These are phyloP conservation scores for Nylanderia fulva DNA, from an alignment of 1,140 invertebrate species.

Conservation along the genomic window DNA sequence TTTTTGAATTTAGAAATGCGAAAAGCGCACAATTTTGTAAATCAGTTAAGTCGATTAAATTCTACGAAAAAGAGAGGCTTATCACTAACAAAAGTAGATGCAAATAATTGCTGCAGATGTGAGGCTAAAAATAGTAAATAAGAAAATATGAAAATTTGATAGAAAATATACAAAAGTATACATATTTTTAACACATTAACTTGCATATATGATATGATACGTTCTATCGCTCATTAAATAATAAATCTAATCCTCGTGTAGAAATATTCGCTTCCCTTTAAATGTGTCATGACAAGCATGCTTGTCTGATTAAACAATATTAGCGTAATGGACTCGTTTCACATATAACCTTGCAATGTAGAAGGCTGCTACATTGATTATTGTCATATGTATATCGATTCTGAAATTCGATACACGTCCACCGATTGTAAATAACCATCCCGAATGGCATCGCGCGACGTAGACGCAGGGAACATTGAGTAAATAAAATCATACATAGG, in stretches of 20 bases:
- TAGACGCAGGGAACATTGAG: conserved; percentile 2
- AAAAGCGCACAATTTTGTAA: neutral
- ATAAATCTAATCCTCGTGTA: neutral
- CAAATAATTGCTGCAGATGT: neutral
- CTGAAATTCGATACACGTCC: conserved; percentile 34
- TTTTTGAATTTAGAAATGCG: neutral
- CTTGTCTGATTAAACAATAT: conserved; percentile 41
- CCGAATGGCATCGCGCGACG: conserved; percentile 5
- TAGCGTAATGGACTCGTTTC: neutral
- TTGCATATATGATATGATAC: neutral
- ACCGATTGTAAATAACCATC: conserved; percentile 38
- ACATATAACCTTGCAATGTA: neutral
- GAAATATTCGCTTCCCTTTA: neutral
- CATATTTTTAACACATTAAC: neutral
- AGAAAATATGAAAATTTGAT: too few species aligned
- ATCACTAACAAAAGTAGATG: neutral
- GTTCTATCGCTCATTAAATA: neutral
- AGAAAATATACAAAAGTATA: too few species aligned
- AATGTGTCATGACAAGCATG: neutral
- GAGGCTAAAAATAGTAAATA: neutral
- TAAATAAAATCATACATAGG: conserved; percentile 57
- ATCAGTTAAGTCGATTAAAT: neutral
- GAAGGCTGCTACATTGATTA: neutral
- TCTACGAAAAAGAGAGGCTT: neutral
- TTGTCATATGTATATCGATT: conserved; percentile 55